Conservation (phyloP, 2,113 vertebrate genomes). For the Enhydra lutris region DNA sequence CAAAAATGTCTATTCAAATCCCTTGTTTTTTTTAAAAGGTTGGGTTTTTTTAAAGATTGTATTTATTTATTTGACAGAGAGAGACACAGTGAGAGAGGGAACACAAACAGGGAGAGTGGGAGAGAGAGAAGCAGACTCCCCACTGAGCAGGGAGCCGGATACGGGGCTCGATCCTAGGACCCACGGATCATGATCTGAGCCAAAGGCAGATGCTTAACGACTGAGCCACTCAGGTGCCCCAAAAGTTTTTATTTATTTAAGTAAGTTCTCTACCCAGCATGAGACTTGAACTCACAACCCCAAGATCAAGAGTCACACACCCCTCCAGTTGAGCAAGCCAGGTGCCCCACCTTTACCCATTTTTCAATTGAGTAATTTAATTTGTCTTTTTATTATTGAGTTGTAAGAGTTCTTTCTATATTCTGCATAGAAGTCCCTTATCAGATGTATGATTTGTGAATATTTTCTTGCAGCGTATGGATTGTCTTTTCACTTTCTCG, state of each 20-base stretch:
- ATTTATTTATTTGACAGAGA: no score
- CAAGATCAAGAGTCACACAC: neutral
- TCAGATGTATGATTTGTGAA: neutral
- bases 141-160: no score
- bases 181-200: no score
- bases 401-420: neutral
- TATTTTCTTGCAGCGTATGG: neutral
- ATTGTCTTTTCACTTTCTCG: neutral
- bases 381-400: neutral
- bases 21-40: no score
- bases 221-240: neutral
- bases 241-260: neutral
- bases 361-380: neutral
- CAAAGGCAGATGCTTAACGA: no score
- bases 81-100: no score
- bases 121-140: no score
- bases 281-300: neutral
- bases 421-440: neutral
- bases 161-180: no score
- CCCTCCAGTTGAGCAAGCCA: neutral
- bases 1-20: no score
- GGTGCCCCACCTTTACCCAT: neutral
- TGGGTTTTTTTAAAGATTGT: no score
- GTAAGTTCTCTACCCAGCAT: neutral
- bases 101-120: no score